phyloP scores from a whole-genome alignment of 2,113 vertebrate genomes.

The Chionis minor region DNA sequence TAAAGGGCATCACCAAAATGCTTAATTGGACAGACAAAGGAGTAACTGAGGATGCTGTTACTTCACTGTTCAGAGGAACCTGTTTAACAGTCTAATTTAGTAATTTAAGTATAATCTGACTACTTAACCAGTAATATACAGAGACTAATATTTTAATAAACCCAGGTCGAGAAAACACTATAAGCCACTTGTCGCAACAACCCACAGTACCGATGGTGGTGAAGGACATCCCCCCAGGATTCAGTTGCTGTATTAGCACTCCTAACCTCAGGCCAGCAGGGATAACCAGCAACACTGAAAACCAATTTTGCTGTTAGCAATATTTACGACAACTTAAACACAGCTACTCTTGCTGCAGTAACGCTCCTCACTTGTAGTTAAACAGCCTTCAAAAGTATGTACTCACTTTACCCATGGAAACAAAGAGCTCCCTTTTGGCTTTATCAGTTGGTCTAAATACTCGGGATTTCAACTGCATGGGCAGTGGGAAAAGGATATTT shows the following conservation, averaged over 20 bases:
- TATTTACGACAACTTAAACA: background rate
- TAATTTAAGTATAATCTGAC: background rate
- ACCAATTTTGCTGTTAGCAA: background rate
- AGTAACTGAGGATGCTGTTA: background rate
- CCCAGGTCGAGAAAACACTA: background rate
- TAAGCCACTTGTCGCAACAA: background rate
- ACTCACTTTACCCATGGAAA: background rate
- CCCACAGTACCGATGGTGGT: background rate
- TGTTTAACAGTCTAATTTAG: background rate
- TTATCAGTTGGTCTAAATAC: slow-evolving; percentile 27
- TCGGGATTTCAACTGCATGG: background rate
- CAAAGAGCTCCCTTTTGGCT: slow-evolving; percentile 2
- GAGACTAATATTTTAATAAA: background rate
- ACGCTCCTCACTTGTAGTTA: background rate
- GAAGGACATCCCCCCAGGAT: background rate
- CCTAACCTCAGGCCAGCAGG: background rate
- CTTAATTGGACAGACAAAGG: background rate
- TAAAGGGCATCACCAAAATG: background rate
- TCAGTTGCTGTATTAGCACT: background rate
- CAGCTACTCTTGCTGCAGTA: background rate
- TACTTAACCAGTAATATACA: background rate
- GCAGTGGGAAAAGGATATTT: slow-evolving; percentile 54
- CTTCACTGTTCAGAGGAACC: background rate
- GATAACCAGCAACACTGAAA: background rate
- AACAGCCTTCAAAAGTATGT: background rate